Conservation (phyloP, 2,797 vertebrate species). For the Rhinoraja longicauda region DNA sequence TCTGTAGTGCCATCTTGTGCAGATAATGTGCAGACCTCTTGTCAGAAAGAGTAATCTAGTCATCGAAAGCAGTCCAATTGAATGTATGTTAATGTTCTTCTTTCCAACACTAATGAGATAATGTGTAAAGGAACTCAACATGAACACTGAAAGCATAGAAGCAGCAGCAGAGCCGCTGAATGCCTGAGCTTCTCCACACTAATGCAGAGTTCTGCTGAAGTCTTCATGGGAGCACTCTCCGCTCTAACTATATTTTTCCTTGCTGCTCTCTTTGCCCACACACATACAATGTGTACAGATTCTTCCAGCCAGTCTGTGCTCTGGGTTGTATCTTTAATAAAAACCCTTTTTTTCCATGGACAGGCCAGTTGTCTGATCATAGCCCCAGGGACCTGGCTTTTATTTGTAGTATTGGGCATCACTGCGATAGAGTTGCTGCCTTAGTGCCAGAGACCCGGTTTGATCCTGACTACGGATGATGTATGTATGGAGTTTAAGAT, state of each 20-base stretch:
- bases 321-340: neutral
- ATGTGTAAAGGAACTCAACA: constrained; percentile 35
- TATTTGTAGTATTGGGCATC: too few relatives aligned
- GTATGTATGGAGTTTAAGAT: too few relatives aligned
- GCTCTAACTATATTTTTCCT: neutral
- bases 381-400: neutral
- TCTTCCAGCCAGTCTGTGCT: neutral
- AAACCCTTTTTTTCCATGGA: neutral
- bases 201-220: constrained; percentile 13
- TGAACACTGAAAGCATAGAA: constrained; percentile 16
- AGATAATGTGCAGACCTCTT: constrained; percentile 56
- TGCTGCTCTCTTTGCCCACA: neutral
- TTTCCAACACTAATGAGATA: constrained; percentile 60
- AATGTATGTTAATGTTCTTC: constrained; percentile 59
- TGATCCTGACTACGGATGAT: too few relatives aligned
- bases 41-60: constrained; percentile 60
- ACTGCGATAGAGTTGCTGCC: too few relatives aligned
- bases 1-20: constrained; percentile 62
- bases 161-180: constrained; percentile 21
- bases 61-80: constrained; percentile 63
- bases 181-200: too few relatives aligned
- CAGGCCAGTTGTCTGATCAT: neutral
- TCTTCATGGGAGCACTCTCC: neutral
- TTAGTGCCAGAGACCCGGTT: too few relatives aligned
- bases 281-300: neutral